Percentiles rank a stretch among this genome's conserved stretches.
These are phyloP conservation scores for Piprites chloris DNA, from an alignment of 2,113 vertebrate species.

Conservation along the genomic window DNA sequence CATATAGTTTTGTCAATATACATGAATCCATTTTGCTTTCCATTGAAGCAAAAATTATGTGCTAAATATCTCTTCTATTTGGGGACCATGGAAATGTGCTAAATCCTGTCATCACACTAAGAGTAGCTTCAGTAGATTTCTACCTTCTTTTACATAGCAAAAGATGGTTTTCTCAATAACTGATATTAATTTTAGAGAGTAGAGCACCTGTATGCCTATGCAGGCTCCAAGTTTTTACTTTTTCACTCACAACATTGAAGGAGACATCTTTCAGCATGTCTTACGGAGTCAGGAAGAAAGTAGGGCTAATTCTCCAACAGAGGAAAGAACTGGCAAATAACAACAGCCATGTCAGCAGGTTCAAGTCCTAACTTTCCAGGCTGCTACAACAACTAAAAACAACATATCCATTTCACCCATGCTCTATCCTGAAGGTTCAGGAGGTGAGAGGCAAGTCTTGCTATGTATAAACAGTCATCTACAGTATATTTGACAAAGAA, in stretches of 20 bases:
- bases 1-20: background rate
- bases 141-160: background rate
- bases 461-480: constrained; percentile 57
- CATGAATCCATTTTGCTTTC: background rate
- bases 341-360: background rate
- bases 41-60: background rate
- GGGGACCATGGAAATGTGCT: background rate
- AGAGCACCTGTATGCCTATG: background rate
- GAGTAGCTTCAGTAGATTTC: background rate
- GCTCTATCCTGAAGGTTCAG: constrained; percentile 37
- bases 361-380: constrained; percentile 4
- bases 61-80: background rate
- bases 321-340: background rate
- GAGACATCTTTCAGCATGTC: background rate
- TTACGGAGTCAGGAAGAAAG: background rate
- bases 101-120: background rate
- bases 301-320: background rate
- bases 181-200: background rate
- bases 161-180: background rate
- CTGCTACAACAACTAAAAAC: constrained; percentile 31
- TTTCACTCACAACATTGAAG: background rate
- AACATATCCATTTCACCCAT: constrained; percentile 37
- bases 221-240: background rate
- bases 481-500: constrained; percentile 55
- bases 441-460: constrained; percentile 55